A percentile compares a stretch with the other conserved stretches of the same genome.
These are phyloP conservation scores for Chelonus insularis DNA, from an alignment of 1,140 invertebrate genomes.

Conservation along the genomic window DNA sequence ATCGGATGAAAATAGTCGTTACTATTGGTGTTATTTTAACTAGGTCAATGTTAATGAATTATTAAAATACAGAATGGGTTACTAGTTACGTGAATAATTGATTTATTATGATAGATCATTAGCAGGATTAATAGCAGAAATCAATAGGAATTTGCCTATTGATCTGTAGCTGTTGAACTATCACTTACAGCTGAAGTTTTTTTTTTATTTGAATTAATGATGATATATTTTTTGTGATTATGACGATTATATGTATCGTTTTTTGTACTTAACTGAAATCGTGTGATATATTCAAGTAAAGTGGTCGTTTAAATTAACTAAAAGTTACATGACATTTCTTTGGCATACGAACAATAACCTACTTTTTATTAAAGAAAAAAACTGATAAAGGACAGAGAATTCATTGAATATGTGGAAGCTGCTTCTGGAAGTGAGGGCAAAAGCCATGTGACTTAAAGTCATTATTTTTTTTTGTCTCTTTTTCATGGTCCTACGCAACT, in stretches of 20 bases:
- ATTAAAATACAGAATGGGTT: not conserved
- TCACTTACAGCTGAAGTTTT: too few relatives aligned
- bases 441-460: slow-evolving; percentile 23
- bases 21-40: not conserved
- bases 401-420: slow-evolving; percentile 46
- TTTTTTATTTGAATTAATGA: too few relatives aligned
- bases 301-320: too few relatives aligned
- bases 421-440: slow-evolving; percentile 18
- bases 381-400: slow-evolving; percentile 50
- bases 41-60: slow-evolving; percentile 8
- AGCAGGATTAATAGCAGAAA: too few relatives aligned
- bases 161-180: too few relatives aligned
- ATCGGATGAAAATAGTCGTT: slow-evolving; percentile 3
- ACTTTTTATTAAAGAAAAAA: slow-evolving; percentile 29
- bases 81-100: not conserved
- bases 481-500: slow-evolving; percentile 16
- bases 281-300: too few relatives aligned
- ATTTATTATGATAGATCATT: too few relatives aligned
- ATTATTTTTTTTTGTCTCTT: slow-evolving; percentile 17
- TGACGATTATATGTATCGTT: too few relatives aligned
- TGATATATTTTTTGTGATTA: too few relatives aligned
- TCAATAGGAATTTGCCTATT: too few relatives aligned
- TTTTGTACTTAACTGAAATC: too few relatives aligned
- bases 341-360: not conserved
- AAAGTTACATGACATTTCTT: slow-evolving; percentile 37